Evolutionary conservation across 2,888 invertebrate species (phyloP), one percentile per base, ranked within the genome.

Genomic region (Aricia artaxerxes): DNA sequence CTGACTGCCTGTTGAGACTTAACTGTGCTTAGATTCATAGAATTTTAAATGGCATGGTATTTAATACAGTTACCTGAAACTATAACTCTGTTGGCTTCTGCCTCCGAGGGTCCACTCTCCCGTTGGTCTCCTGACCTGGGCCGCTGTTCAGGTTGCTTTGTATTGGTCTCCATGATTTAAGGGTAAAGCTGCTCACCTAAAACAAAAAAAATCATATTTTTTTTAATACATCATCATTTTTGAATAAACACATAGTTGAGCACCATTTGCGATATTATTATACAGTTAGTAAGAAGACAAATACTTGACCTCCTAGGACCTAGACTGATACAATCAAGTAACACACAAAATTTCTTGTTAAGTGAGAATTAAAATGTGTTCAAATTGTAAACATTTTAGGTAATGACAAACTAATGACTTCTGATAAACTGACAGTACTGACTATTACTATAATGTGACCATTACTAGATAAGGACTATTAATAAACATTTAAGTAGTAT

Each of bases 111-210:
- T 5, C 75, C 75, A 31, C 31, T 49, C 11, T 64, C 11, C 64
- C 7, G 64, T 9, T 31, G 24, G 24, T 35, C 69, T 35, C 35
- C 35, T 31, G 31, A 31, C 13, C 44, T 35, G 6, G 35, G 57
- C 6, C 75, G 24, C 75, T 44, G 73, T 24, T 24, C n/a, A 9
- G 53, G 16, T 76, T 53, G 31, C 3, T 40, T n/a, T 3, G 31
- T 57, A 7, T n/a, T 73, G 24, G 31, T 76, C 76, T 76, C 76
- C 76, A 76, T 76, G 1, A 4, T 24, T 35, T 38, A 76, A 35
- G 76, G 76, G 76, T 16, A 57, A 44, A 76, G 35, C 35, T 76
- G 57, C 35, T 76, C 57, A 76, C 76, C 76, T 76, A 49, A 31
- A 53, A 76, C 11, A 11, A 35, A 16, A 24, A 49, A 4, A 38